Percentiles rank a stretch among this genome's conserved stretches.
Conservation (phyloP, 2,888 invertebrate species). For the Dynastes grantii region DNA sequence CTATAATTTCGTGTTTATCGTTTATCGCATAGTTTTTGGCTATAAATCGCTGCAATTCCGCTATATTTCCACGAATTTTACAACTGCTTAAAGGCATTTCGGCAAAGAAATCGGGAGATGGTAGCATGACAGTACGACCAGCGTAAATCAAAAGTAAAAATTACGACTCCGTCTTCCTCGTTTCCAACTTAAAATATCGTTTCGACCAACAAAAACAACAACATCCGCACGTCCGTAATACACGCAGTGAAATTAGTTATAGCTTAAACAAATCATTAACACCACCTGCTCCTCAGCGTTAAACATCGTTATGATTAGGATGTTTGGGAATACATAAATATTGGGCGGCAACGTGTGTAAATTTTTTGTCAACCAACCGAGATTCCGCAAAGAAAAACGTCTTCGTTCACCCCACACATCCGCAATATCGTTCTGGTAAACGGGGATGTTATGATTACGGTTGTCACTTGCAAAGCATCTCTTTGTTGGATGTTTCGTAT, state of each 20-base stretch:
- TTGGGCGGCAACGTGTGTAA: conserved; percentile 30
- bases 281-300: conserved; percentile 53
- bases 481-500: not conserved
- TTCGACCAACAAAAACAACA: conserved; percentile 33
- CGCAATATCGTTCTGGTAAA: not conserved
- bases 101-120: conserved; percentile 10
- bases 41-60: conserved; percentile 1
- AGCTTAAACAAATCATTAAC: conserved; percentile 56
- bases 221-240: conserved; percentile 22
- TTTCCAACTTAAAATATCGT: conserved; percentile 30
- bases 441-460: not conserved
- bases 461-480: not conserved
- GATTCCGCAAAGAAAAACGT: not conserved
- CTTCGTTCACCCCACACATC: not conserved
- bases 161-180: conserved; percentile 11
- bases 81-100: not conserved
- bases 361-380: conserved; percentile 19
- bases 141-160: conserved; percentile 29
- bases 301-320: conserved; percentile 55
- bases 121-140: not conserved
- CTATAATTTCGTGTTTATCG: conserved; percentile 12
- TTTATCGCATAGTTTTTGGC: not conserved
- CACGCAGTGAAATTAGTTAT: conserved; percentile 50
- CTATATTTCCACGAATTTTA: conserved; percentile 15
- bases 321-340: conserved; percentile 55